Percentiles rank a stretch among this genome's conserved stretches.
Evolutionary conservation across 2,797 vertebrate species (phyloP).

Genomic region (Diglossa cyanea): DNA sequence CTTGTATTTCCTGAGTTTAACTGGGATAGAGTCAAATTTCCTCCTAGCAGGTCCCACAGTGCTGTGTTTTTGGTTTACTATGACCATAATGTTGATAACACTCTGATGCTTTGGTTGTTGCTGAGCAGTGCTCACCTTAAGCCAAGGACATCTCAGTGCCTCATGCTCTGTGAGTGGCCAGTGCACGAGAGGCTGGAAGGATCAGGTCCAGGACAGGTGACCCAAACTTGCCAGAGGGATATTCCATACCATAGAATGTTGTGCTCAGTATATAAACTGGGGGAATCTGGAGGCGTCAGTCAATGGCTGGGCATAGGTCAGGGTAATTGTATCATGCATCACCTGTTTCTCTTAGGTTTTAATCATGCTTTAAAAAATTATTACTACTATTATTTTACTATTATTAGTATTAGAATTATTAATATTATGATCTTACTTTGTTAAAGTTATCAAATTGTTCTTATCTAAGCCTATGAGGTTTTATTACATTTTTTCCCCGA

Average conservation of each 20-base stretch:
- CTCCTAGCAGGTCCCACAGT: no score
- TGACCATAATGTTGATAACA: neutral
- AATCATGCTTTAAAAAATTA: neutral
- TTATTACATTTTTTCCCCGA: fast-evolving
- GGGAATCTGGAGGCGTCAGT: neutral
- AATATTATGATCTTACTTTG: neutral
- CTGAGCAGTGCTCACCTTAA: neutral
- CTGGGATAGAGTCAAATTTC: neutral
- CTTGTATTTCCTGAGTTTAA: neutral
- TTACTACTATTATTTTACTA: neutral
- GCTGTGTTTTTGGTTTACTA: neutral
- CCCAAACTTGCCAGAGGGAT: neutral
- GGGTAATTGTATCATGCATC: fast-evolving
- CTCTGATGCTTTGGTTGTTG: fast-evolving
- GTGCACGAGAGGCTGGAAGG: neutral
- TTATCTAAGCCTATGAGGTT: neutral
- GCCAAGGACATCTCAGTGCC: neutral
- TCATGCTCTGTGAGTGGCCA: neutral
- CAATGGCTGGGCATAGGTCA: neutral
- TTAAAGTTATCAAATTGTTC: neutral
- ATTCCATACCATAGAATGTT: fast-evolving
- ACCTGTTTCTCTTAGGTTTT: neutral
- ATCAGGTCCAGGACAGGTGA: fast-evolving
- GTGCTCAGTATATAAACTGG: neutral
- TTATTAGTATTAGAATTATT: no score